These are phyloP conservation scores for Onthophagus sagittarius DNA, from an alignment of 2,888 invertebrate genomes.

Conservation along the genomic window DNA sequence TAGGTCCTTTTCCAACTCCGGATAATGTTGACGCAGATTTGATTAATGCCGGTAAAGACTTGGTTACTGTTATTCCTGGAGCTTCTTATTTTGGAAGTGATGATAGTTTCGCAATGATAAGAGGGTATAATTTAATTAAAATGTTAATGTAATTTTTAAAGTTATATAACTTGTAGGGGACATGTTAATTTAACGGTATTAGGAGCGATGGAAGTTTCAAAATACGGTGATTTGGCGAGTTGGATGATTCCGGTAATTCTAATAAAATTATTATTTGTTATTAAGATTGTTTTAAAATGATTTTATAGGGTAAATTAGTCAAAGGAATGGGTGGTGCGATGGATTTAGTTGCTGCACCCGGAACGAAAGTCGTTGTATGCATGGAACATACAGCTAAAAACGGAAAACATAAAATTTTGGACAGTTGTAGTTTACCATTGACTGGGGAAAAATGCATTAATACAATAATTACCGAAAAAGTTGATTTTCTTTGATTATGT, in stretches of 20 bases:
- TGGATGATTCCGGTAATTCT: conserved; percentile 97
- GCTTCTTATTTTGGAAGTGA: conserved; percentile 93
- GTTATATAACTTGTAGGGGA: conserved; percentile 57
- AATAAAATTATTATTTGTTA: neutral
- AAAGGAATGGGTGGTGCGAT: conserved; percentile 99
- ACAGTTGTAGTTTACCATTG: conserved; percentile 81
- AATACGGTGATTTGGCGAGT: conserved; percentile 94
- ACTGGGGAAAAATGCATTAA: conserved; percentile 94
- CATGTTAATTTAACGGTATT: conserved; percentile 94
- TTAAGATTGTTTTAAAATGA: neutral
- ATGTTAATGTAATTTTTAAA: neutral
- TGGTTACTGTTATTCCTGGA: conserved; percentile 84
- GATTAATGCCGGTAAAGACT: conserved; percentile 98
- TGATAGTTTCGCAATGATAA: conserved; percentile 98
- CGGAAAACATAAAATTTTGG: conserved; percentile 89
- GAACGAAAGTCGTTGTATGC: conserved; percentile 90
- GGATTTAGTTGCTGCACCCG: conserved; percentile 91
- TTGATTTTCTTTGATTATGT: conserved; percentile 36
- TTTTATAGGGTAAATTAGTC: conserved; percentile 81
- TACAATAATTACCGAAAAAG: conserved; percentile 96
- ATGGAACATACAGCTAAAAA: conserved; percentile 96
- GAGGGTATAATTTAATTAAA: conserved; percentile 60
- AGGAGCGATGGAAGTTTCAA: conserved; percentile 98
- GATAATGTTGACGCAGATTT: conserved; percentile 85
- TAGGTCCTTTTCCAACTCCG: conserved; percentile 89